Evolutionary conservation across 2,113 vertebrate species (phyloP).

Genomic region (Asarcornis scutulata): DNA sequence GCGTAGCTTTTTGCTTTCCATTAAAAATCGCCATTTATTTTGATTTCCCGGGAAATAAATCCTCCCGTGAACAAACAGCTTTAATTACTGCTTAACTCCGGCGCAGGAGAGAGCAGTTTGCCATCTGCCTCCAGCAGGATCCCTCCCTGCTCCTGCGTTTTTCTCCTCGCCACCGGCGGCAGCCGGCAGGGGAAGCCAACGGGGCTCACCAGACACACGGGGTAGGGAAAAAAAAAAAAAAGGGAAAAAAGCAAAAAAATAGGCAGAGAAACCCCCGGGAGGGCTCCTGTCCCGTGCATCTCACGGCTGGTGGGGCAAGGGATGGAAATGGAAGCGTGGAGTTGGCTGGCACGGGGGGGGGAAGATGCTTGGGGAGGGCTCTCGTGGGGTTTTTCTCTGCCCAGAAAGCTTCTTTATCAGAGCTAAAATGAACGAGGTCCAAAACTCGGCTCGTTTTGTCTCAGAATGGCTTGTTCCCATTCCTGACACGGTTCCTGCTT

Average conservation of each 20-base stretch:
- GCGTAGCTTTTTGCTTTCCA: not conserved
- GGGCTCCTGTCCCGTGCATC: not conserved
- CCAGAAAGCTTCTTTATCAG: too few relatives aligned
- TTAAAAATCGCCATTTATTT: not conserved
- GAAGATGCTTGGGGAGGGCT: not conserved
- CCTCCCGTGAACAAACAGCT: not conserved
- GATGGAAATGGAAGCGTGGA: not conserved
- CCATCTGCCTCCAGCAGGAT: not conserved
- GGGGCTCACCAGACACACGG: not conserved
- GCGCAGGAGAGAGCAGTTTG: not conserved
- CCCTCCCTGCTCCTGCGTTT: not conserved
- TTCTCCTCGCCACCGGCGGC: not conserved
- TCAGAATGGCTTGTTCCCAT: not conserved
- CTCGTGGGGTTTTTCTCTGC: too few relatives aligned
- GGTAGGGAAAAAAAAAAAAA: not conserved
- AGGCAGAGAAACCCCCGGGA: not conserved
- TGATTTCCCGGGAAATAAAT: not conserved
- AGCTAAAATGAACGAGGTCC: not conserved
- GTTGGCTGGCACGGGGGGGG: not conserved
- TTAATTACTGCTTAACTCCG: not conserved
- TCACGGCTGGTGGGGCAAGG: not conserved
- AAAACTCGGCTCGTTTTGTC: not conserved
- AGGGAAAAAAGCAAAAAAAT: not conserved
- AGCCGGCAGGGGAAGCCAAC: not conserved
- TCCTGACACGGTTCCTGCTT: rapidly evolving